Base-by-base conservation (phyloP, 2,797 vertebrate species). In the Ptychobarbus kaznakovi region DNA sequence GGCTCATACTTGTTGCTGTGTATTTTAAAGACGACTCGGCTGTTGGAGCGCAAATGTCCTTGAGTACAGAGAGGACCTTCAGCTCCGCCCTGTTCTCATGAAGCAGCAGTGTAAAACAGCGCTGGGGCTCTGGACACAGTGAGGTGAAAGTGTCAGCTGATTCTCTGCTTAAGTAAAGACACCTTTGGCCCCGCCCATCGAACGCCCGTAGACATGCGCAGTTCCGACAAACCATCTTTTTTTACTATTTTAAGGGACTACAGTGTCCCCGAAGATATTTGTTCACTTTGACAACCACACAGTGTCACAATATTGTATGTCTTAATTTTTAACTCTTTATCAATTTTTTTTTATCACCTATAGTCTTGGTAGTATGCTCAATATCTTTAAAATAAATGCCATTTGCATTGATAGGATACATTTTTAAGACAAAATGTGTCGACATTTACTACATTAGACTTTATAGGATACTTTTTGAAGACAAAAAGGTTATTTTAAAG, bases 11-110 rank as follows among this genome's bases (percentile, higher is more conserved):
- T 72, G 65, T 46, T 58, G 76, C 83, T 46, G 65, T 16, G 63
- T 32, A 15, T 70, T 56, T 46, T n/a, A 6, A 40, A 58, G 66
- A 46, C 44, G 75, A 72, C 65, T 58, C 63, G 61, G 63, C 44
- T 78, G 82, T 20, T 63, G 25, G 40, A 65, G 73, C 20, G n/a
- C 49, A 68, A 68, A 68, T 51, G 83, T 80, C 83, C 83, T 80
- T 85, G 76, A 63, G 40, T 46, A 22, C 66, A 61, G 13, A 11
- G 20, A 75, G 51, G 75, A 84, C 65, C 38, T 72, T 76, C 61
- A 69, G 82, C 82, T 68, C 74, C 82, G 74, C 74, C 83, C 75
- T 79, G 53, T 70, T 53, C 46, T n/a, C 49, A 5, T 40, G 66
- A 63, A 80, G 66, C 66, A 63, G 42, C 72, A 51, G 72, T 51